Base-by-base conservation (phyloP, 2,113 vertebrate species). In the Alectura lathami region DNA sequence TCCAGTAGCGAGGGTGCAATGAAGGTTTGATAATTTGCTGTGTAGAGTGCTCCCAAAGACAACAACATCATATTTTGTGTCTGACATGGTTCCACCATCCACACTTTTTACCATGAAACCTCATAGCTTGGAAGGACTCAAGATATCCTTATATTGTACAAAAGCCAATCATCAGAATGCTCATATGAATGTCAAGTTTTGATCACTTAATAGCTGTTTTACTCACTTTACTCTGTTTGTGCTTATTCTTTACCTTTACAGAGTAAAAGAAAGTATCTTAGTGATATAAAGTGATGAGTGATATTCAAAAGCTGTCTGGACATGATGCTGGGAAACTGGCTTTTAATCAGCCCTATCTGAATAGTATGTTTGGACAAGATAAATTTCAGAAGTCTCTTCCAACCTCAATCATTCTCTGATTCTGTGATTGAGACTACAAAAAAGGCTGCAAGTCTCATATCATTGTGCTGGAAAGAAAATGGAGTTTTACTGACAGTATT, bases 21-120 rank as follows among this genome's bases (percentile, higher is more conserved):
- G 12, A 30, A 5, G 9, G 4, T 7, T 64, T 88, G 10, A 48
- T 26, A 30, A 2, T 57, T 82, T 73, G 16, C 7, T 57, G 36
- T 51, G 13, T 3, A 3, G 26, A 51, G 8, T 9, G 22, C 9
- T 89, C 14, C 13, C 16, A 18, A 64, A 76, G 13, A 20, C 7
- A 6, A 15, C 0, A 36, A 30, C 16, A 76, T 5, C 3, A 42
- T 0, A 11, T 54, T 80, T 76, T 64, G 18, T 45, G 26, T 59
- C 14, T 1, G 2, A 2, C 4, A 4, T 4, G 2, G 5, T 64
- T 67, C 8, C 13, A 36, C 10, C 30, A 5, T 27, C 3, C 0
- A 0, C 2, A 6, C 0, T 40, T 75, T 56, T 66, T 9, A 5
- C 8, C 30, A 82, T 17, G 8, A 21, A 4, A 8, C 18, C 13